phyloP scores from a whole-genome alignment of 2,113 vertebrate species.

The Bombycilla garrulus region DNA sequence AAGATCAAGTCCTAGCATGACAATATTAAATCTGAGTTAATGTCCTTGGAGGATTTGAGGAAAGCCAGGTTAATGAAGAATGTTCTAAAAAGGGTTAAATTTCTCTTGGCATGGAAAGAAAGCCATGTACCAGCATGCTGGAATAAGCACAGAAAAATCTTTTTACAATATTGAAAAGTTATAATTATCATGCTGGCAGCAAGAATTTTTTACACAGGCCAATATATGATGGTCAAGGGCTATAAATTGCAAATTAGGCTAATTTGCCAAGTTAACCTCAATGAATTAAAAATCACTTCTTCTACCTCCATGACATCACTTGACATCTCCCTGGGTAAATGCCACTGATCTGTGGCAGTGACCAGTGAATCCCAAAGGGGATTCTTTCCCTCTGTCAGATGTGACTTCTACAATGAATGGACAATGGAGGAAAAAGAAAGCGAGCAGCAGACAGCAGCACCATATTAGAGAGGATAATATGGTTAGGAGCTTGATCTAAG shows the following conservation, averaged over 20 bases:
- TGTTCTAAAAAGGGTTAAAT: background rate
- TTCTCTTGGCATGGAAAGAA: background rate
- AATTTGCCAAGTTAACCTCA: slow-evolving; percentile 48
- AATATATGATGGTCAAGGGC: slow-evolving; percentile 9
- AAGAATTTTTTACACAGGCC: background rate
- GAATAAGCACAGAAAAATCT: background rate
- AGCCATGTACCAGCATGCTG: background rate
- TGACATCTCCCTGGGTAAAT: background rate
- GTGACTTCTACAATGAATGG: background rate
- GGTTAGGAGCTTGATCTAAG: background rate
- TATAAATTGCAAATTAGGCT: slow-evolving; percentile 27
- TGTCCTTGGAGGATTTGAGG: background rate
- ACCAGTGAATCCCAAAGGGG: background rate
- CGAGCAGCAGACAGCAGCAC: background rate
- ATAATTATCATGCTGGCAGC: background rate
- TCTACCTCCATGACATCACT: background rate
- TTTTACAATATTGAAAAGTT: background rate
- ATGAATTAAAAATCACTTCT: slow-evolving; percentile 30
- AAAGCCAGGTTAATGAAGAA: background rate
- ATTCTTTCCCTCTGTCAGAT: background rate
- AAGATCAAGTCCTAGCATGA: background rate
- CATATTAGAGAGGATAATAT: background rate
- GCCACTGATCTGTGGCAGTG: background rate
- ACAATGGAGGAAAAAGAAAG: background rate
- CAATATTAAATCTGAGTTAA: background rate